These are phyloP conservation scores for Pelecanoides urinatrix DNA, from an alignment of 2,113 vertebrate genomes.

Conservation along the genomic window DNA sequence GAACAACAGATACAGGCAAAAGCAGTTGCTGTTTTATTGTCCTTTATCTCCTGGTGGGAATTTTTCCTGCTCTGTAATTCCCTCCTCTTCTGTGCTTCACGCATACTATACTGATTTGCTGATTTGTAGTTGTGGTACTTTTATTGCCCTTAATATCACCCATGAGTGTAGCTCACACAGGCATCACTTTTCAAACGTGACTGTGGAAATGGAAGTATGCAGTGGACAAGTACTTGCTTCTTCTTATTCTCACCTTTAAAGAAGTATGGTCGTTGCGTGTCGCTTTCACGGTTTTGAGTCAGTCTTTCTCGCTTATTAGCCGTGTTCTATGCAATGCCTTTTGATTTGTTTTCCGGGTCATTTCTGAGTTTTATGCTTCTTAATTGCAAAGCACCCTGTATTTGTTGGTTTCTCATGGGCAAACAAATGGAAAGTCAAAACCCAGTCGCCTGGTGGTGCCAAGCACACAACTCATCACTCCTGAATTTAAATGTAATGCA, in stretches of 20 bases:
- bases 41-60: not conserved
- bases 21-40: not conserved
- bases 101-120: not conserved
- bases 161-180: not conserved
- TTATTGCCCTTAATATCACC: not conserved
- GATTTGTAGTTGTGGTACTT: not conserved
- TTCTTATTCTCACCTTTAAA: not conserved
- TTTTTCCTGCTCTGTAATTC: not conserved
- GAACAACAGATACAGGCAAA: not conserved
- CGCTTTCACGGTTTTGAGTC: not conserved
- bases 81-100: not conserved
- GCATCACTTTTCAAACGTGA: not conserved
- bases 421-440: not conserved
- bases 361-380: not conserved
- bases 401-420: not conserved
- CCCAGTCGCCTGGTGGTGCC: not conserved
- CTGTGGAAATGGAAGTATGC: not conserved
- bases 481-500: not conserved
- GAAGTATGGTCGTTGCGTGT: not conserved
- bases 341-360: not conserved
- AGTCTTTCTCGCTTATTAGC: not conserved
- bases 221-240: not conserved
- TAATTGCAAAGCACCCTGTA: not conserved
- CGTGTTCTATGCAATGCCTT: not conserved
- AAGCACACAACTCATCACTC: not conserved